These are phyloP conservation scores for Drosophila fulvimacula DNA, from an alignment of 2,888 invertebrate genomes.

Conservation along the genomic window DNA sequence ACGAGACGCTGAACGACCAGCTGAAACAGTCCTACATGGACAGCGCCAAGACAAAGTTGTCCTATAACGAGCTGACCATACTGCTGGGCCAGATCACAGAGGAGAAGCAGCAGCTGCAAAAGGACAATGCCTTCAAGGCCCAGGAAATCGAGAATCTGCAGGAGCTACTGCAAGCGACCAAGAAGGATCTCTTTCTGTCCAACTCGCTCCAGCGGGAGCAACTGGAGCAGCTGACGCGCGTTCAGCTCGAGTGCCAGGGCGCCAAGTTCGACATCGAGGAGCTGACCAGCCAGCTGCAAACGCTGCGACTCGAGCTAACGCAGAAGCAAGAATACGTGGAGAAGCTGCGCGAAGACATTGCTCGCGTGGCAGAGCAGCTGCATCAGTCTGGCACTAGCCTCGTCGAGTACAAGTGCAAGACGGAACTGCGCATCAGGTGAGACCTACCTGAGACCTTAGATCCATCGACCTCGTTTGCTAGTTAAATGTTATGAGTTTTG, in stretches of 20 bases:
- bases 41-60: slow-evolving; percentile 67
- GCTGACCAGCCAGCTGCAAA: slow-evolving; percentile 52
- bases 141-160: slow-evolving; percentile 74
- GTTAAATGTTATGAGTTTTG: not conserved
- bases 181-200: slow-evolving; percentile 73
- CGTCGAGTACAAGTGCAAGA: slow-evolving; percentile 29
- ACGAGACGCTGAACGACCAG: slow-evolving; percentile 76
- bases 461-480: accelerated
- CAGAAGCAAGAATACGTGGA: slow-evolving; percentile 26
- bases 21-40: slow-evolving; percentile 73
- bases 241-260: slow-evolving; percentile 71
- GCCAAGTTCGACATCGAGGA: slow-evolving; percentile 50
- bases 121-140: slow-evolving; percentile 54
- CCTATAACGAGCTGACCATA: slow-evolving; percentile 63
- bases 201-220: slow-evolving; percentile 72
- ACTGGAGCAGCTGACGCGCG: slow-evolving; percentile 67
- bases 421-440: slow-evolving; percentile 29
- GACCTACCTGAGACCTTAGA: not conserved
- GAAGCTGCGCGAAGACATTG: slow-evolving; percentile 28
- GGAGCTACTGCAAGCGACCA: slow-evolving; percentile 65
- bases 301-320: slow-evolving; percentile 62
- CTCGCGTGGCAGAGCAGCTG: slow-evolving; percentile 26
- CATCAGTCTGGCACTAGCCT: slow-evolving; percentile 12
- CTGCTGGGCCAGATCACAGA: slow-evolving; percentile 56
- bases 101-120: slow-evolving; percentile 66